phyloP scores from a whole-genome alignment of 2,113 vertebrate species.

The Hepsetus odoe region DNA sequence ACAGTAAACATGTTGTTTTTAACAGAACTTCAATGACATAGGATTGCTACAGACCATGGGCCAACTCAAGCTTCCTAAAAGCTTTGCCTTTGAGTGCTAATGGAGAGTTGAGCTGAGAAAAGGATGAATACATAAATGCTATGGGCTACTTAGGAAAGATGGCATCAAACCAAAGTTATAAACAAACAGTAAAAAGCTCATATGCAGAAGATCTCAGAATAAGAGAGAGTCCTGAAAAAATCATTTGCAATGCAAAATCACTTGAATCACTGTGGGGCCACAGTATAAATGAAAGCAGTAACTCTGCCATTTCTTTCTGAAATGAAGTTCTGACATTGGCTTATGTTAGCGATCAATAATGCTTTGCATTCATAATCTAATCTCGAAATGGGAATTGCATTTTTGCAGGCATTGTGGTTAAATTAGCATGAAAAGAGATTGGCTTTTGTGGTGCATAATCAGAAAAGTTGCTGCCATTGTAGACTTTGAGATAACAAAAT shows the following conservation, averaged over 20 bases:
- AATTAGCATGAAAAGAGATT: not conserved
- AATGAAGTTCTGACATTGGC: not conserved
- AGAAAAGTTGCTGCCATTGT: not conserved
- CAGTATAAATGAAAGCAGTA: not conserved
- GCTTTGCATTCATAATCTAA: conserved; percentile 8
- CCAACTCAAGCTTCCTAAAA: not conserved
- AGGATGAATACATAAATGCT: not conserved
- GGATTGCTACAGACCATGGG: not conserved
- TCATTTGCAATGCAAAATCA: not conserved
- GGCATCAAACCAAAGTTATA: not conserved
- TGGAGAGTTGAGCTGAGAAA: not conserved
- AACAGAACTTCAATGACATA: not conserved
- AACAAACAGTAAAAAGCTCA: not conserved
- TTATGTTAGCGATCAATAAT: not conserved
- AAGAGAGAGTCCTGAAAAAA: not conserved
- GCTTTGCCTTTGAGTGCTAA: not conserved
- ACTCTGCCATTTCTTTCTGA: not conserved
- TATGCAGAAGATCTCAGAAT: not conserved
- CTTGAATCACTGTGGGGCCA: not conserved
- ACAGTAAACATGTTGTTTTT: not conserved
- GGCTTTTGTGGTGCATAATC: not conserved
- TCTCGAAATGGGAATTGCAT: conserved; percentile 6
- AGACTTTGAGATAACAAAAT: not conserved
- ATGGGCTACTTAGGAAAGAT: not conserved
- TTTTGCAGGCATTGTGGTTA: not conserved